Conservation (phyloP, 2,888 invertebrate genomes). For the Quadroppia sp. region DNA sequence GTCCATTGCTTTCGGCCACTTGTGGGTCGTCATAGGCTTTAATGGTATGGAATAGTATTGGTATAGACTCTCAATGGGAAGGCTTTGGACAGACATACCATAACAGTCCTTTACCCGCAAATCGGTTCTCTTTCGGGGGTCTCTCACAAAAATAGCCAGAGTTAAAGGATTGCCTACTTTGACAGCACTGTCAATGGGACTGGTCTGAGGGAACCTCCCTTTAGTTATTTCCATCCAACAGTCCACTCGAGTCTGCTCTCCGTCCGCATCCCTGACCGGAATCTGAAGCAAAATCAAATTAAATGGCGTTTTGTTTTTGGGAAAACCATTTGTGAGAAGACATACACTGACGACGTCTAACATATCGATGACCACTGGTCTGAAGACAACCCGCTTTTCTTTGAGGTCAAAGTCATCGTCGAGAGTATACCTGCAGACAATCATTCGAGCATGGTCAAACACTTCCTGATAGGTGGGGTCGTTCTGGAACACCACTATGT, state of each 20-base stretch:
- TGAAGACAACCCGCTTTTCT: conserved; percentile 49
- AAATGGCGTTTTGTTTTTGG: too few species aligned
- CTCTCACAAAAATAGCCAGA: conserved; percentile 66
- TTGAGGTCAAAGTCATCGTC: conserved; percentile 41
- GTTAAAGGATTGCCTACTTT: conserved; percentile 68
- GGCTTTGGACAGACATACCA: conserved; percentile 51
- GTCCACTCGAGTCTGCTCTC: conserved; percentile 46
- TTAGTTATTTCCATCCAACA: conserved; percentile 49
- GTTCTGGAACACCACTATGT: conserved; percentile 49
- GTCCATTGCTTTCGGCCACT: conserved; percentile 55
- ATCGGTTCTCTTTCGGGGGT: conserved; percentile 60
- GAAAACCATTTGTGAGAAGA: conserved; percentile 3
- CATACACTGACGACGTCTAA: conserved; percentile 46
- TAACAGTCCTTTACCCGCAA: conserved; percentile 68
- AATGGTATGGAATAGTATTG: background rate
- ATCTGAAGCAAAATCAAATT: too few species aligned
- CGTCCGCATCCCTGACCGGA: conserved; percentile 45
- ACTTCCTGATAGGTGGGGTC: conserved; percentile 48
- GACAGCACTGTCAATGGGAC: conserved; percentile 62
- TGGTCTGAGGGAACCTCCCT: conserved; percentile 52
- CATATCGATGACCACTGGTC: conserved; percentile 48
- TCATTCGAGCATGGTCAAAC: conserved; percentile 48
- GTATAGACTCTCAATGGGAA: too few species aligned
- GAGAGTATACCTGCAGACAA: conserved; percentile 46
- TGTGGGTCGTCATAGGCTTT: conserved; percentile 55